phyloP scores from a whole-genome alignment of 2,888 invertebrate species.

The Auanema freiburgensis region DNA sequence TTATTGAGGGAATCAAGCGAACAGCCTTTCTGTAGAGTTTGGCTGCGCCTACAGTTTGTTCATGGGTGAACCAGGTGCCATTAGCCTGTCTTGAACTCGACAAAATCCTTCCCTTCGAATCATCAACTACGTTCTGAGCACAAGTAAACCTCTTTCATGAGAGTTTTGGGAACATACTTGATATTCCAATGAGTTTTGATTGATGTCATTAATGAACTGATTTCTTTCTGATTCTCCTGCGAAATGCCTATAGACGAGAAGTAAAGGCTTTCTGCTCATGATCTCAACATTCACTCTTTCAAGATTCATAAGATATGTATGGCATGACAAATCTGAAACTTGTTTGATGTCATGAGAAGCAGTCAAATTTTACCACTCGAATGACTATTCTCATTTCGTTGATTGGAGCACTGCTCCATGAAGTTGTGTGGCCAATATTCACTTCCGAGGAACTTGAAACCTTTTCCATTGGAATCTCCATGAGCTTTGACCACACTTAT shows the following conservation, averaged over 20 bases:
- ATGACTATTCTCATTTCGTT: neutral
- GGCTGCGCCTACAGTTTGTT: neutral
- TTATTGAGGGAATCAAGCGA: slow-evolving; percentile 12
- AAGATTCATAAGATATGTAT: slow-evolving; percentile 19
- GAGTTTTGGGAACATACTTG: slow-evolving; percentile 16
- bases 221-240: neutral
- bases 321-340: slow-evolving; percentile 18
- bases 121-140: slow-evolving; percentile 10
- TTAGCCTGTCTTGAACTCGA: slow-evolving; percentile 28
- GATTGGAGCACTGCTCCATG: slow-evolving; percentile 2
- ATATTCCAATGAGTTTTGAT: slow-evolving; percentile 1
- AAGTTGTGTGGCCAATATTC: slow-evolving; percentile 26
- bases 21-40: slow-evolving; percentile 16
- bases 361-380: slow-evolving; percentile 2
- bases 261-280: slow-evolving; percentile 28
- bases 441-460: slow-evolving; percentile 27
- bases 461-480: slow-evolving; percentile 12
- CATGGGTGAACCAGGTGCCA: slow-evolving; percentile 39
- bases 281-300: slow-evolving; percentile 30
- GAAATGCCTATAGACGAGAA: slow-evolving; percentile 29
- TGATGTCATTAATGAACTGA: slow-evolving; percentile 14
- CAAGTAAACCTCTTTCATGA: neutral
- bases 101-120: neutral
- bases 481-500: neutral
- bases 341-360: neutral